Conservation (phyloP, 1,140 invertebrate species). For the Diploscapter pachys region DNA sequence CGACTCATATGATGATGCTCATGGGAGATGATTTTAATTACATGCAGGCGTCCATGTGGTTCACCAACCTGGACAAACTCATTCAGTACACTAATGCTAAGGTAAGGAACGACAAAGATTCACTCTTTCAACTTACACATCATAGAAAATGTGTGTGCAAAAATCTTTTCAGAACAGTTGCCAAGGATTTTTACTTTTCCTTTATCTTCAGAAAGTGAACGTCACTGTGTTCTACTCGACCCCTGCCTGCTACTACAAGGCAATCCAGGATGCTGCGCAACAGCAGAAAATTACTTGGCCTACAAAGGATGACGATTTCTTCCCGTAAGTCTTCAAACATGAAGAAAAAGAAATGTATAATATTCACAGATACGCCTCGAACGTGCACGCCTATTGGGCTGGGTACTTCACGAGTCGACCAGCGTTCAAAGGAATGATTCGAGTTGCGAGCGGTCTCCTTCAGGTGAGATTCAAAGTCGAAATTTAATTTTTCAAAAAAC, state of each 20-base stretch:
- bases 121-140: too few species aligned
- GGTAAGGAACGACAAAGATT: conserved; percentile 61
- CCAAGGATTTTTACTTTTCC: conserved; percentile 7
- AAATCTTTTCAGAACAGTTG: conserved; percentile 1
- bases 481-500: too few species aligned
- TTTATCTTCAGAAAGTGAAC: conserved; percentile 60
- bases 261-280: conserved; percentile 70
- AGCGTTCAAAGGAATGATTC: conserved; percentile 68
- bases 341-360: neutral
- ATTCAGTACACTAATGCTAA: conserved; percentile 69
- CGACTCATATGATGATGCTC: conserved; percentile 77
- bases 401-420: conserved; percentile 85
- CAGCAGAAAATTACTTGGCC: conserved; percentile 63
- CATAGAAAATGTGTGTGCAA: too few species aligned
- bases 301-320: conserved; percentile 76
- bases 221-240: conserved; percentile 87
- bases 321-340: conserved; percentile 26
- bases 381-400: conserved; percentile 81
- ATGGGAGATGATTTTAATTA: conserved; percentile 93
- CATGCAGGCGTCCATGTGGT: conserved; percentile 78
- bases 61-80: conserved; percentile 80
- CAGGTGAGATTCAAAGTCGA: conserved; percentile 19
- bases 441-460: conserved; percentile 63
- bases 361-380: conserved; percentile 79
- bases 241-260: conserved; percentile 84